These are phyloP conservation scores for Microtus oregoni DNA, from an alignment of 2,113 vertebrate genomes.

Conservation along the genomic window DNA sequence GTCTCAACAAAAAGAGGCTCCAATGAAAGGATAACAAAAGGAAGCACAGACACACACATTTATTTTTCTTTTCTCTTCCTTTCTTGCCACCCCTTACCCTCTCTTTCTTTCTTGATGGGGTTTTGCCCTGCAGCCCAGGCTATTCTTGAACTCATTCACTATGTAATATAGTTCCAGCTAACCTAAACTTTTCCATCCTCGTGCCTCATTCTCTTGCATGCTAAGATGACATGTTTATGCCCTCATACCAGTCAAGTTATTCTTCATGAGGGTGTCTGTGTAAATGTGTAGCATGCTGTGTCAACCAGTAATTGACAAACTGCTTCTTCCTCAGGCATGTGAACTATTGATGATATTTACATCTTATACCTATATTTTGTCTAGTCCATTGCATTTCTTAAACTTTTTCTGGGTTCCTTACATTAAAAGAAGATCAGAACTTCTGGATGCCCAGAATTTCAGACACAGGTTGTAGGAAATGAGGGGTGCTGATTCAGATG, in stretches of 20 bases:
- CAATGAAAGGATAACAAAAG: neutral
- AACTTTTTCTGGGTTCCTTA: neutral
- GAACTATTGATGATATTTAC: neutral
- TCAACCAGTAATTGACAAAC: neutral
- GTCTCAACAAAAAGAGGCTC: neutral
- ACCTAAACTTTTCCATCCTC: no score
- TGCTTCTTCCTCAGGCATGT: neutral
- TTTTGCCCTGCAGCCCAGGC: neutral
- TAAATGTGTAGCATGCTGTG: neutral
- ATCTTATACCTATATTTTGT: neutral
- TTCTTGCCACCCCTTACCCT: neutral
- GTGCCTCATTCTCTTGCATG: neutral
- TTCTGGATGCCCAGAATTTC: neutral
- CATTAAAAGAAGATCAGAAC: neutral
- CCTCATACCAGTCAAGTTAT: neutral
- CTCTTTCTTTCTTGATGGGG: neutral
- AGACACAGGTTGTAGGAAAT: neutral
- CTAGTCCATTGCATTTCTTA: neutral
- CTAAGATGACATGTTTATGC: neutral
- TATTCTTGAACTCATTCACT: neutral
- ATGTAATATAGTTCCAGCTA: neutral
- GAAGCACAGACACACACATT: no score
- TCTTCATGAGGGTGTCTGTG: neutral
- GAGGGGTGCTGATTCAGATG: neutral
- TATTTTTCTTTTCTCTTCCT: neutral